Base-by-base conservation (phyloP, 2,797 vertebrate species). In the Rhynchonycteris naso region DNA sequence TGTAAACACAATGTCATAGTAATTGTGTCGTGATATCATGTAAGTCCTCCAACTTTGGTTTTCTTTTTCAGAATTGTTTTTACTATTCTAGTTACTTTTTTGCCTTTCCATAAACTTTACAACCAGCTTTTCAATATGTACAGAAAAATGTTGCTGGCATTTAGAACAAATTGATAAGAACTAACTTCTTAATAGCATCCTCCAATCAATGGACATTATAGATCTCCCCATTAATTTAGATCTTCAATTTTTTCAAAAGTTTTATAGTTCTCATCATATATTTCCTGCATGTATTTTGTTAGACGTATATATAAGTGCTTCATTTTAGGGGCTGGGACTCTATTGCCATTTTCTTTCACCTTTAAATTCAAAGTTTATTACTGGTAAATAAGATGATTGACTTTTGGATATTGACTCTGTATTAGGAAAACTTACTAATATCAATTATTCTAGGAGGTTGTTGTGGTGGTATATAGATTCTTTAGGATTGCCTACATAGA, bases 131-230 rank as follows among this genome's bases (percentile, higher is more conserved):
- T 68, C 10, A 68, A 43, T 63, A 50, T 52, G 52, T 52, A 81
- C 22, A 61, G 26, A 91, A 63, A 66, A 59, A 50, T 43, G 5
- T 66, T 84, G 33, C 22, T 66, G 56, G 8, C 28, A 63, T 80
- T 86, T 87, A 54, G 75, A 93, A 71, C 10, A 93, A 87, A 80
- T n/a, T 93, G 18, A 93, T 2, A 11, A 72, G n/a, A 79, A 71
- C 12, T 58, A 66, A 15, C 35, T 76, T 56, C 82, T 86, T 86
- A 59, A 43, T 2, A 68, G 9, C 16, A 58, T 80, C 15, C 63
- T 72, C 21, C 14, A 87, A 26, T 63, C 8, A 61, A 50, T 54
- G 14, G 86, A 28, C 43, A 52, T 69, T 24, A 47, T 71, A 90
- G 22, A 78, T 26, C 3, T 54, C 26, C 80, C n/a, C n/a, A 79